phyloP scores from a whole-genome alignment of 2,888 invertebrate genomes.

The Plebejus argus region DNA sequence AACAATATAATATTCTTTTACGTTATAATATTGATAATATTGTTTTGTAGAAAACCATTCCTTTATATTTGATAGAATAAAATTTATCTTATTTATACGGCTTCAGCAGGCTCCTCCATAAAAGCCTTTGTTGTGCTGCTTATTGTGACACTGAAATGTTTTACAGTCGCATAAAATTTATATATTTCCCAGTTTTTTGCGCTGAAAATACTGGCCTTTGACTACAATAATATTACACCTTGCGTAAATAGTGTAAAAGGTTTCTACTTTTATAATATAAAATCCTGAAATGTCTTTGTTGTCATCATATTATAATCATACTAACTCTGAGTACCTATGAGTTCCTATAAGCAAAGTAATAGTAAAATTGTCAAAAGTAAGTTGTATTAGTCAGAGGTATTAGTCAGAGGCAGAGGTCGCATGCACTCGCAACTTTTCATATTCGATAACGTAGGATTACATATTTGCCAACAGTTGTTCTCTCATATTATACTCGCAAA shows the following conservation, averaged over 20 bases:
- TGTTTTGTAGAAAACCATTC: background rate
- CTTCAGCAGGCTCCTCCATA: conserved; percentile 16
- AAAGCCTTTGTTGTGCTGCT: conserved; percentile 25
- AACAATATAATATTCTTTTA: background rate
- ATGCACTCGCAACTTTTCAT: too few species aligned
- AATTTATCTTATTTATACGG: conserved; percentile 25
- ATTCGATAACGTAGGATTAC: too few species aligned
- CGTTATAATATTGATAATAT: background rate
- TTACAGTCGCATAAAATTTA: conserved; percentile 27
- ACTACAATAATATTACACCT: background rate
- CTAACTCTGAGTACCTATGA: too few species aligned
- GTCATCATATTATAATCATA: too few species aligned
- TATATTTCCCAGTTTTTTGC: background rate
- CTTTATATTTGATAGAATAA: conserved; percentile 9
- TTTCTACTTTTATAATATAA: too few species aligned
- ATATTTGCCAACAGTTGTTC: too few species aligned
- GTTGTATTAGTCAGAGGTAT: too few species aligned
- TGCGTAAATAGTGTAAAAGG: background rate
- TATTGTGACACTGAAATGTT: conserved; percentile 29
- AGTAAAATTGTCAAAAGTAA: too few species aligned
- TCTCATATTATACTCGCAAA: too few species aligned
- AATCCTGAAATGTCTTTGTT: too few species aligned
- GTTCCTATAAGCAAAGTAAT: too few species aligned
- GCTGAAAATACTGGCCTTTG: background rate
- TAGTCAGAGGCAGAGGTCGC: too few species aligned